phyloP scores from a whole-genome alignment of 1,140 invertebrate genomes.

The Alviniconcha marisindica region DNA sequence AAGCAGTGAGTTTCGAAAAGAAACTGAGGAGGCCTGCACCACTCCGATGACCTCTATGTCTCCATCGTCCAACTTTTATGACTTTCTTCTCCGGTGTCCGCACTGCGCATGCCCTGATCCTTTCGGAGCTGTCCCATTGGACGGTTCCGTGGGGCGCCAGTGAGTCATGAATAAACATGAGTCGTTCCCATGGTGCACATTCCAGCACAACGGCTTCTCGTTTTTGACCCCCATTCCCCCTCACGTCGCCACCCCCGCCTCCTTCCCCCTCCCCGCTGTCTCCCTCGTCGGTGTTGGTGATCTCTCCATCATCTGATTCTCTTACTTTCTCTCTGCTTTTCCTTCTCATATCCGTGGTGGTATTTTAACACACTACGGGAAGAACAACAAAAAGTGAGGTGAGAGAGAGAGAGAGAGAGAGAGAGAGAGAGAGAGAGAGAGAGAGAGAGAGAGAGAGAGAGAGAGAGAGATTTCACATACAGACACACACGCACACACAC shows the following conservation, averaged over 20 bases:
- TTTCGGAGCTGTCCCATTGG: conserved; percentile 24
- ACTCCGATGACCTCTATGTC: background rate
- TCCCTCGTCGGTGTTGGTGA: background rate
- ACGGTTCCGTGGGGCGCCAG: background rate
- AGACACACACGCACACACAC: background rate
- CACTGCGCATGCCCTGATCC: conserved; percentile 11
- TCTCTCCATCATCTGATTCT: conserved; percentile 2
- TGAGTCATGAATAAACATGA: conserved; percentile 36
- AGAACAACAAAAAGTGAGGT: too few relatives aligned
- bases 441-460: too few relatives aligned
- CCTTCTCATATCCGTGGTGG: too few relatives aligned
- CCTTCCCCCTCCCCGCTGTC: background rate
- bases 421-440: too few relatives aligned
- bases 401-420: too few relatives aligned
- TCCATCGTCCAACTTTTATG: background rate
- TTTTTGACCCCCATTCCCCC: conserved; percentile 1
- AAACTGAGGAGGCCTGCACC: background rate
- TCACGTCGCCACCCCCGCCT: background rate
- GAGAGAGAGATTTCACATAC: too few relatives aligned
- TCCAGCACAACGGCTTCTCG: background rate
- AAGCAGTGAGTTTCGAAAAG: too few relatives aligned
- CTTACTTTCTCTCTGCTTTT: conserved; percentile 1
- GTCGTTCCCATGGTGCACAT: conserved; percentile 7
- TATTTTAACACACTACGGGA: too few relatives aligned
- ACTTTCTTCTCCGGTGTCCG: background rate